Conservation (phyloP, 2,797 vertebrate genomes). For the Enteromius radiatus region DNA sequence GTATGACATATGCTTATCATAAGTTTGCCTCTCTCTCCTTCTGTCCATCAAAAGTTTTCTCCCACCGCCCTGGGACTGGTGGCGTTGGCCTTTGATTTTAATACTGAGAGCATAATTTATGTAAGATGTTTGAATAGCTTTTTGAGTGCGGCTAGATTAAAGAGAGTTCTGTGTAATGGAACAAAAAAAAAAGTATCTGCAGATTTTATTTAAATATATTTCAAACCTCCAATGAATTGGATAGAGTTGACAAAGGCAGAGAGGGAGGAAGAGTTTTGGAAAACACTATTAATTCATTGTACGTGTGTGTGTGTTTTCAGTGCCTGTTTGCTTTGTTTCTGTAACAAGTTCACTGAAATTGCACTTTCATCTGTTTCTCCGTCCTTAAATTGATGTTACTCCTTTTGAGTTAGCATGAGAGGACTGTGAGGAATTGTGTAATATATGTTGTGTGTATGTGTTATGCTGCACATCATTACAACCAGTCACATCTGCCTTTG, state of each 20-base stretch:
- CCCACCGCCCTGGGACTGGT: slow-evolving; percentile 68
- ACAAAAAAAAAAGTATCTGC: slow-evolving; percentile 72
- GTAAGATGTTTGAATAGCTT: slow-evolving; percentile 82
- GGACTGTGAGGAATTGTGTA: neutral
- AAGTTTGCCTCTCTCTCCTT: slow-evolving; percentile 50
- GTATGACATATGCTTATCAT: slow-evolving; percentile 43
- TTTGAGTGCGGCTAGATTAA: slow-evolving; percentile 81
- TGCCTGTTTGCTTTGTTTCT: neutral
- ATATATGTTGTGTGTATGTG: neutral
- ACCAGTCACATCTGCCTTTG: neutral
- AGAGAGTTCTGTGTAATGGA: slow-evolving; percentile 75
- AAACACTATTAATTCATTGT: slow-evolving; percentile 8
- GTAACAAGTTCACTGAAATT: neutral
- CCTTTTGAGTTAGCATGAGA: neutral
- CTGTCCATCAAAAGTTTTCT: slow-evolving; percentile 77
- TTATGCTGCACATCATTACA: neutral
- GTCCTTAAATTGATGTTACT: neutral
- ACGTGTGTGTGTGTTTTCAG: neutral
- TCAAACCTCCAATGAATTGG: slow-evolving; percentile 68
- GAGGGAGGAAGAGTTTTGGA: neutral
- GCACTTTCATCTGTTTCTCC: neutral
- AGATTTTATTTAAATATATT: slow-evolving; percentile 63
- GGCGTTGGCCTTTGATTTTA: slow-evolving; percentile 79
- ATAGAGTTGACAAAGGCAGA: slow-evolving; percentile 67
- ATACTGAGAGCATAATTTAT: slow-evolving; percentile 86